Percentiles rank a stretch among this genome's conserved stretches.
phyloP scores from a whole-genome alignment of 1,140 invertebrate genomes.

The Mamestra configurata region DNA sequence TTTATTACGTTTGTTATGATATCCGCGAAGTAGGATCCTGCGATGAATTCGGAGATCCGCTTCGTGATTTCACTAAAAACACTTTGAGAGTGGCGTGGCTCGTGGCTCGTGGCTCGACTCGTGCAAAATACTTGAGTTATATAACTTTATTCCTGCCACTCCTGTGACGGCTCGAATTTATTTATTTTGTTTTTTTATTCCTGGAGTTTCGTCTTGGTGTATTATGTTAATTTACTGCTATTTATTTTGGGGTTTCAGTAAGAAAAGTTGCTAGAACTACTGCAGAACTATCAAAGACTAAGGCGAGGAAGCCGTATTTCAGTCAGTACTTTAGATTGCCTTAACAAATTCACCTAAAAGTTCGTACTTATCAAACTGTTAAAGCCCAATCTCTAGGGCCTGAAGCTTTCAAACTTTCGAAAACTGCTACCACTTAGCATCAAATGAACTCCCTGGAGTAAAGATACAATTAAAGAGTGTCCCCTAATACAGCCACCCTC shows the following conservation, averaged over 20 bases:
- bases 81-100: constrained; percentile 35
- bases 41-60: constrained; percentile 54
- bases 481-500: too few relatives aligned
- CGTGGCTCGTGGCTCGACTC: background rate
- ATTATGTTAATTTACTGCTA: constrained; percentile 32
- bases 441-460: too few relatives aligned
- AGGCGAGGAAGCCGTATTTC: background rate
- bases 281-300: background rate
- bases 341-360: too few relatives aligned
- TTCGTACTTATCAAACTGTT: too few relatives aligned
- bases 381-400: too few relatives aligned
- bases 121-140: constrained; percentile 41
- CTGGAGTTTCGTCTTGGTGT: constrained; percentile 16
- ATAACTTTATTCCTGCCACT: constrained; percentile 50
- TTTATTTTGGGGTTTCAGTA: constrained; percentile 8
- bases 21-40: constrained; percentile 50
- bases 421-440: too few relatives aligned
- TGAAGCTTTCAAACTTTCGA: too few relatives aligned
- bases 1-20: constrained; percentile 70
- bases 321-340: background rate
- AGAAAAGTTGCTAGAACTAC: background rate
- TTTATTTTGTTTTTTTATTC: constrained; percentile 44
- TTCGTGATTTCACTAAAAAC: constrained; percentile 54
- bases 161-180: constrained; percentile 35
- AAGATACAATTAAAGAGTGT: too few relatives aligned